phyloP scores from a whole-genome alignment of 2,797 vertebrate species.

The Chaunax sp. region DNA sequence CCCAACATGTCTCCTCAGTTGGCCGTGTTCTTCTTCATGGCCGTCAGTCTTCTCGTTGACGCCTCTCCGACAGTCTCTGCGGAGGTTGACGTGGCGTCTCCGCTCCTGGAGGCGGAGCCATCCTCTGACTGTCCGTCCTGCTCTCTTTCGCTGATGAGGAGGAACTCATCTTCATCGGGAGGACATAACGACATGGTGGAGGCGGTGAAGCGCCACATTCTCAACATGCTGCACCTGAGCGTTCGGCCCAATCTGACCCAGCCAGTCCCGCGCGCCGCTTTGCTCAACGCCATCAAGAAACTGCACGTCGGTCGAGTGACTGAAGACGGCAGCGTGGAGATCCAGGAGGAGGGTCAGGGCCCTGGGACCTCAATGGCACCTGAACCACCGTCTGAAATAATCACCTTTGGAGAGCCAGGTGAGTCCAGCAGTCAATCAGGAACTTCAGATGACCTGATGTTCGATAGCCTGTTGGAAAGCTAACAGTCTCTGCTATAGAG shows the following conservation, averaged over 20 bases:
- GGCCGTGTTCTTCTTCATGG: constrained; percentile 84
- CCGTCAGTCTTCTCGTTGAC: constrained; percentile 80
- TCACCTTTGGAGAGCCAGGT: constrained; percentile 96
- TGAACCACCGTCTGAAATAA: constrained; percentile 93
- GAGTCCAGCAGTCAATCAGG: constrained; percentile 65
- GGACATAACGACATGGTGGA: constrained; percentile 92
- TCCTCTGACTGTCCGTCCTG: constrained; percentile 88
- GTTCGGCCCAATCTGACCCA: constrained; percentile 94
- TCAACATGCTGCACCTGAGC: constrained; percentile 95
- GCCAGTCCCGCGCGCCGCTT: constrained; percentile 91
- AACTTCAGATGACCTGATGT: not conserved
- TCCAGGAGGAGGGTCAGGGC: constrained; percentile 87
- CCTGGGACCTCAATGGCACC: constrained; percentile 79
- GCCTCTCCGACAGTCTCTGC: constrained; percentile 83
- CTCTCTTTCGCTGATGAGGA: constrained; percentile 86
- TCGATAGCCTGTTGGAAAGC: too few relatives aligned
- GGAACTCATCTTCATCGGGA: constrained; percentile 70
- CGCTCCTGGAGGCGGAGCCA: constrained; percentile 9
- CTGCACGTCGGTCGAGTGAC: constrained; percentile 93
- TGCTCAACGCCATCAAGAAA: constrained; percentile 93
- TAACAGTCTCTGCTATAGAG: not conserved
- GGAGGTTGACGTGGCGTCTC: accelerated
- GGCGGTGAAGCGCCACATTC: constrained; percentile 95
- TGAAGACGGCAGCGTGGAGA: constrained; percentile 92
- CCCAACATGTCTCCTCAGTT: constrained; percentile 78